Evolutionary conservation across 2,797 vertebrate genomes (phyloP), one percentile per base, ranked within the genome.

Genomic region (Macroramphosus scolopax): DNA sequence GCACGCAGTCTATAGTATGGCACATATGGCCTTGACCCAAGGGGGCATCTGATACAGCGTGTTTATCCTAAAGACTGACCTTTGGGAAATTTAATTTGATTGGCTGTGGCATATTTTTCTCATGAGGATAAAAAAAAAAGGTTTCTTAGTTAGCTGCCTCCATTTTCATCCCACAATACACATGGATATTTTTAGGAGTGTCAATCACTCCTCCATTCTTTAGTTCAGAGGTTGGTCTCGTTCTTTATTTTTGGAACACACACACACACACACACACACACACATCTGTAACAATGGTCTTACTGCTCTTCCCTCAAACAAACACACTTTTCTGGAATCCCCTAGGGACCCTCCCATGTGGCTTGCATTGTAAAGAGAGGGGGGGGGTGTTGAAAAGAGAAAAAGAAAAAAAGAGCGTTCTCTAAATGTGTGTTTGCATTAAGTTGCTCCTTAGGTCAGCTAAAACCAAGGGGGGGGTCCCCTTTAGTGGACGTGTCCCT

Each of bases 311-410:
- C 51, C 59, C 77, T 52, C 70, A 64, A 82, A 84, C 82, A 87
- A 86, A 85, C 77, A 81, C 58, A 65, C 71, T 75, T 62, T 82
- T 85, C 78, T 84, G 77, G 83, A 86, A 83, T 17, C 68, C 83
- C 69, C 78, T 46, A 44, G 61, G 56, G 72, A 78, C 60, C 61
- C 65, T 80, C 70, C 74, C 67, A 68, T 82, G 78, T 72, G 72
- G 63, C 39, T 8, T 12, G 63, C 63, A 87, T 84, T 87, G 84
- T 86, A 75, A 49, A 31, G 33, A 36, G 58, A 43, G 6, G 35
- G 42, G 64, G 60, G 47, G 31, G 15, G 13, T 29, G 48, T 29
- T 32, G 28, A n/a, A 29, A 44, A 40, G 49, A 42, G 28, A 36
- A 30, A 18, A 31, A 9, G 26, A 29, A 29, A 62, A 63, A 75